Evolutionary conservation across 2,888 invertebrate genomes (phyloP).

Genomic region (Bombyx huttoni): DNA sequence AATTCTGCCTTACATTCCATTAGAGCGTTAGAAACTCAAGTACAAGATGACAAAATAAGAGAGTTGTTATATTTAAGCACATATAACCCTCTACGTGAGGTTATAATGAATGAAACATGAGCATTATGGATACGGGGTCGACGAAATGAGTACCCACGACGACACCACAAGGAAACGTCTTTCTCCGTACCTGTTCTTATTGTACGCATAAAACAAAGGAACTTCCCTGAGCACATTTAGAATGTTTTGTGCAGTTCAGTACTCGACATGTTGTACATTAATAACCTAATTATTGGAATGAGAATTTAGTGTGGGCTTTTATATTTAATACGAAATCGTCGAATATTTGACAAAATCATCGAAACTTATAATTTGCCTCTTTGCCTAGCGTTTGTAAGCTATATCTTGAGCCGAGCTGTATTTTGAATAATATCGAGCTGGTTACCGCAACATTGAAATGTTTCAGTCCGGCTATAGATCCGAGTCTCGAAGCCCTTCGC

Average conservation of each 20-base stretch:
- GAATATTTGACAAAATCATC: too few relatives aligned
- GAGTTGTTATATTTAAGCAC: constrained; percentile 24
- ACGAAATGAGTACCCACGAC: constrained; percentile 24
- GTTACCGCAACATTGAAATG: too few relatives aligned
- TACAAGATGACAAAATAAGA: constrained; percentile 16
- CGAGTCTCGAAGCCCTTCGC: too few relatives aligned
- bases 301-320: too few relatives aligned
- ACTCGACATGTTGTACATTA: too few relatives aligned
- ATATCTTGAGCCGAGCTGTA: too few relatives aligned
- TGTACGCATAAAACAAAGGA: neutral
- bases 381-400: too few relatives aligned
- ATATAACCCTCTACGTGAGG: constrained; percentile 19
- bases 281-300: too few relatives aligned
- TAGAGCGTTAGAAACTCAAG: neutral
- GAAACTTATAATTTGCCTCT: too few relatives aligned
- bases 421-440: too few relatives aligned
- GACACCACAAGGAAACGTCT: constrained; percentile 9
- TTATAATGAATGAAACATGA: constrained; percentile 42
- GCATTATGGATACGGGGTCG: constrained; percentile 30
- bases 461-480: too few relatives aligned
- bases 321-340: too few relatives aligned
- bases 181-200: neutral
- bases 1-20: neutral
- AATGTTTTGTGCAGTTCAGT: neutral
- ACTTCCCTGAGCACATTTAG: neutral